Conservation (phyloP, 2,113 vertebrate genomes). For the Peucedramus taeniatus region DNA sequence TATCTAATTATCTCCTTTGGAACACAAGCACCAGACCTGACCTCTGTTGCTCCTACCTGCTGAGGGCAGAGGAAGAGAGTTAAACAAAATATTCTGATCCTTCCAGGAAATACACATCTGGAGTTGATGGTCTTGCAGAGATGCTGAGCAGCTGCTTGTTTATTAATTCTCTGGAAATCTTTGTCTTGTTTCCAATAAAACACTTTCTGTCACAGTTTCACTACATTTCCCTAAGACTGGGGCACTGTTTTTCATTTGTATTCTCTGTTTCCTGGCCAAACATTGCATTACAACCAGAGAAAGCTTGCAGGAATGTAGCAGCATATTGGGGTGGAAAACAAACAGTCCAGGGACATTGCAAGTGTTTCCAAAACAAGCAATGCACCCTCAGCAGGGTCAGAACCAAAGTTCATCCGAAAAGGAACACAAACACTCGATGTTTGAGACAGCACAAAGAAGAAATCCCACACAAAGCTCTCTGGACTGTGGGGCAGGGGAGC, state of each 20-base stretch:
- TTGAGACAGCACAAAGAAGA: not conserved
- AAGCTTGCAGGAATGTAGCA: conserved; percentile 3
- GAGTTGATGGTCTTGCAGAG: not conserved
- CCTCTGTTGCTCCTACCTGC: conserved; percentile 6
- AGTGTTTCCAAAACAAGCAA: conserved; percentile 54
- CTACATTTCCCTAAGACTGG: not conserved
- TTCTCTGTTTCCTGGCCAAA: conserved; percentile 34
- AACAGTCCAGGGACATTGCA: not conserved
- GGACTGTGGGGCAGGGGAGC: not conserved
- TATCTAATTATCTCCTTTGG: not conserved
- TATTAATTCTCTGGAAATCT: conserved; percentile 42
- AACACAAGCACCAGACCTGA: not conserved
- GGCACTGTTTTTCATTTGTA: conserved; percentile 16
- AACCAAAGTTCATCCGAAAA: not conserved
- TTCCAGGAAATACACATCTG: conserved; percentile 9
- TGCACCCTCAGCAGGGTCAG: not conserved
- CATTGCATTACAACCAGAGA: not conserved
- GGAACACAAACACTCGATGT: not conserved
- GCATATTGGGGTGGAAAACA: conserved; percentile 21
- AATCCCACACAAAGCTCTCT: not conserved
- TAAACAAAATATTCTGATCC: not conserved
- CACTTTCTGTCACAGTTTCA: not conserved
- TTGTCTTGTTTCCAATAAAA: conserved; percentile 38
- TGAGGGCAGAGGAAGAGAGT: not conserved
- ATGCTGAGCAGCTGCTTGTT: conserved; percentile 33